A percentile compares a stretch with the other conserved stretches of the same genome.
Conservation (phyloP, 2,888 invertebrate genomes). For the Mylabris sibirica region DNA sequence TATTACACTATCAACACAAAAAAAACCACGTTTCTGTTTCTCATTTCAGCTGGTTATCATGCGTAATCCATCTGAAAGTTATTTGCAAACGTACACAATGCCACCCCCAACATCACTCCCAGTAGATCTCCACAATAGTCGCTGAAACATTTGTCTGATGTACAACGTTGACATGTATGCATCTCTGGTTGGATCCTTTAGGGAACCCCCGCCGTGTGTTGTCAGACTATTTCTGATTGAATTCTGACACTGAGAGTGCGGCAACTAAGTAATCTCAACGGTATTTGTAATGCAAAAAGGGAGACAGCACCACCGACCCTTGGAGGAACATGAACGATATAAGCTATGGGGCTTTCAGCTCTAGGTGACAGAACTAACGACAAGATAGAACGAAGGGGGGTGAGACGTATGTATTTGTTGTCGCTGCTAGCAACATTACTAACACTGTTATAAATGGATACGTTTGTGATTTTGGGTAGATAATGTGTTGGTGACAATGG, state of each 20-base stretch:
- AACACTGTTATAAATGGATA: background rate
- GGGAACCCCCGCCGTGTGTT: slow-evolving; percentile 26
- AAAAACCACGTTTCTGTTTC: background rate
- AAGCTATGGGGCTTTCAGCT: slow-evolving; percentile 28
- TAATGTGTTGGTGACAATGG: slow-evolving; percentile 12
- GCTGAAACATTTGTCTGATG: too few species aligned
- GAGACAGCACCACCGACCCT: slow-evolving; percentile 28
- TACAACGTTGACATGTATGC: slow-evolving; percentile 25
- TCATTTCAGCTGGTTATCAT: background rate
- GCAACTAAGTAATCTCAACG: slow-evolving; percentile 52
- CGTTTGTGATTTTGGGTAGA: background rate
- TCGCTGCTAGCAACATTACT: background rate
- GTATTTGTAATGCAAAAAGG: slow-evolving; percentile 34
- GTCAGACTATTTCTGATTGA: slow-evolving; percentile 48
- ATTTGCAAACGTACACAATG: background rate
- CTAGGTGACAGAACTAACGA: slow-evolving; percentile 21
- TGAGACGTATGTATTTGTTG: background rate
- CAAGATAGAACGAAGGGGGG: slow-evolving; percentile 11
- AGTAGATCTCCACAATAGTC: background rate
- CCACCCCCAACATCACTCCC: background rate
- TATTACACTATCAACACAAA: background rate
- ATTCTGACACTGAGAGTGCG: slow-evolving; percentile 51
- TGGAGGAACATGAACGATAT: slow-evolving; percentile 29
- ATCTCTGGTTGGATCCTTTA: slow-evolving; percentile 26
- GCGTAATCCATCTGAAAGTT: background rate